Conservation (phyloP, 2,113 vertebrate genomes). For the Laterallus jamaicensis region DNA sequence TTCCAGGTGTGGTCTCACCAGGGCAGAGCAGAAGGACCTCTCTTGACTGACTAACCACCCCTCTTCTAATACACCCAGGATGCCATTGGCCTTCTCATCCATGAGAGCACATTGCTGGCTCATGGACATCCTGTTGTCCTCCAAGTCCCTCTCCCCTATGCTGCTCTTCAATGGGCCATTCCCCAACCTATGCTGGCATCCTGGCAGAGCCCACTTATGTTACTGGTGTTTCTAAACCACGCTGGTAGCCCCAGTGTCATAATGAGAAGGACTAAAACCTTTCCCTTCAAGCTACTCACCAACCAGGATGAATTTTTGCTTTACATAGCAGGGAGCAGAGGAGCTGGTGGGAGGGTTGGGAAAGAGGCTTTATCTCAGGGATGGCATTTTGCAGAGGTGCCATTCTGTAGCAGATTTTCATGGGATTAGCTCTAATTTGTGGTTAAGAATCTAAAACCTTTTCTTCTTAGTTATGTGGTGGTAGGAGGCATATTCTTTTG, state of each 20-base stretch:
- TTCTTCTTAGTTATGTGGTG: background rate
- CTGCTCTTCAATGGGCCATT: too few species aligned
- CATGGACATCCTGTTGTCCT: too few species aligned
- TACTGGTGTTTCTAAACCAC: background rate
- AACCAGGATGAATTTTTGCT: background rate
- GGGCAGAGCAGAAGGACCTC: too few species aligned
- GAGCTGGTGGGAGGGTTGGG: background rate
- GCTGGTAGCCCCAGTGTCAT: background rate
- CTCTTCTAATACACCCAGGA: too few species aligned
- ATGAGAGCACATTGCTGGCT: too few species aligned
- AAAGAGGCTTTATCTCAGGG: background rate
- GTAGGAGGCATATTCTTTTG: background rate
- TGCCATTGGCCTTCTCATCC: too few species aligned
- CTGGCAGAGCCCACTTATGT: background rate
- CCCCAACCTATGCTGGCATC: background rate
- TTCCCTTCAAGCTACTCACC: rapidly evolving
- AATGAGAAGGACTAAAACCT: background rate
- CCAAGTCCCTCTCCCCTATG: too few species aligned
- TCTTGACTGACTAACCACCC: too few species aligned
- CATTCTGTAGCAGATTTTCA: background rate
- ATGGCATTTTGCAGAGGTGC: background rate
- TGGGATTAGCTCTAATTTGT: background rate
- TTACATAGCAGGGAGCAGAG: background rate
- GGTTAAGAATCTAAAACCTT: background rate
- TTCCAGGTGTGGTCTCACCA: too few species aligned